A percentile compares a stretch with the other conserved stretches of the same genome.
phyloP scores from a whole-genome alignment of 1,140 invertebrate species.

The Drosophila saltans region DNA sequence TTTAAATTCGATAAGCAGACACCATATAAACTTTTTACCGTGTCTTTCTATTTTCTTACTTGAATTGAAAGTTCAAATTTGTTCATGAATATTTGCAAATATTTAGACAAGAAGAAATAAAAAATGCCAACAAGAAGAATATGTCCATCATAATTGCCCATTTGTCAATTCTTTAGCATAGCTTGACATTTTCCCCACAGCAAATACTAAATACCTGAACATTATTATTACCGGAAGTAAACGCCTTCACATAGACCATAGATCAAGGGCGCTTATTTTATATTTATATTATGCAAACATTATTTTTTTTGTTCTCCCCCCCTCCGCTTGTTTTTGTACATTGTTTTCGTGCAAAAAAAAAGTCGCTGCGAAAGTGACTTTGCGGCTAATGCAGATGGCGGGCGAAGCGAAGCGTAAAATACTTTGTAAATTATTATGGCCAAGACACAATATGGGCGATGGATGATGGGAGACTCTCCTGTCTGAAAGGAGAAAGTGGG shows the following conservation, averaged over 20 bases:
- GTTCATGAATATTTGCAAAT: background rate
- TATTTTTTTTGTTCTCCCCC: conserved; percentile 44
- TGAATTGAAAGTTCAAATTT: no score
- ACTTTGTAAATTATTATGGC: conserved; percentile 74
- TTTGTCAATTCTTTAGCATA: background rate
- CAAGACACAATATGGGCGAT: conserved; percentile 48
- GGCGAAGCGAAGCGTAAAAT: conserved; percentile 73
- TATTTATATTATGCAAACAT: conserved; percentile 58
- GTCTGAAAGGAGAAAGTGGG: background rate
- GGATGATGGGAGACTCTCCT: background rate
- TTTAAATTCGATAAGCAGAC: no score
- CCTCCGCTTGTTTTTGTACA: background rate
- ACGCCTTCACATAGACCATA: conserved; percentile 28
- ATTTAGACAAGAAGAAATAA: background rate
- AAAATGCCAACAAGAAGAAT: background rate
- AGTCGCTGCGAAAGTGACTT: conserved; percentile 55
- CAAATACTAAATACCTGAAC: conserved; percentile 12
- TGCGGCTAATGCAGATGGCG: conserved; percentile 75
- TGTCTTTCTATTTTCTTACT: no score
- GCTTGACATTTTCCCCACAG: background rate
- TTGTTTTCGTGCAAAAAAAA: conserved; percentile 1
- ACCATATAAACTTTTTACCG: no score
- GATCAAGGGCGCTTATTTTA: conserved; percentile 46
- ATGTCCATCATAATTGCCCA: conserved; percentile 3
- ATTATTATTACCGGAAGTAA: conserved; percentile 4